Base-by-base conservation (phyloP, 2,888 invertebrate genomes). In the Ceriagrion tenellum region DNA sequence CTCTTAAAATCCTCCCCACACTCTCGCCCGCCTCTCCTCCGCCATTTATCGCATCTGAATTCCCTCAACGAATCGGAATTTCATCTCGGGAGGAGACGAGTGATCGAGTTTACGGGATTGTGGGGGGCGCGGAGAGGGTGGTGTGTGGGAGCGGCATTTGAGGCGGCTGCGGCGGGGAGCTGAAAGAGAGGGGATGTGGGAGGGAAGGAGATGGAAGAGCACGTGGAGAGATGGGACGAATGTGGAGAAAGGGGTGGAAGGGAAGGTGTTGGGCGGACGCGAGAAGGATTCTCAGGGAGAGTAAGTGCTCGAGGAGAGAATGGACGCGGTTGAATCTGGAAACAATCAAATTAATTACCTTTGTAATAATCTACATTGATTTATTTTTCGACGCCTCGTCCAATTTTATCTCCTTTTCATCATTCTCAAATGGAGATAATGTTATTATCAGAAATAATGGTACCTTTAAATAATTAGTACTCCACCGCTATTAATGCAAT, bases 21-120 rank as follows among this genome's bases (percentile, higher is more conserved):
- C 47, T 4, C 69, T 4, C 26, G 6, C 26, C 16, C 81, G 0
- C 35, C 30, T 35, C 30, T 26, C 30, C 81, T 35, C 30, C 81
- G 0, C 30, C 81, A 81, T 81, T 89, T 55, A n/a, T 89, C 89
- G 26, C 16, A n/a, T 89, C 55, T 55, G 89, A 89, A 89, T 89
- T 89, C n/a, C 89, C 55, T 89, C 20, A 12, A 4, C 55, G 55
- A 89, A 89, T 89, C 26, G 55, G 89, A 55, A 89, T 89, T 88
- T 55, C 89, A 89, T 47, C 89, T n/a, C 55, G 26, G 55, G 6
- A 89, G 26, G n/a, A 47, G 47, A 47, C 55, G 47, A 55, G 55
- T 47, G 89, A 55, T n/a, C n/a, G 47, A 23, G 88, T 47, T 26
- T 40, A 47, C 47, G 40, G 40, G 88, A 88, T 18, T 16, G 35